Conservation (phyloP, 1,140 invertebrate species). For the Chelonus insularis region DNA sequence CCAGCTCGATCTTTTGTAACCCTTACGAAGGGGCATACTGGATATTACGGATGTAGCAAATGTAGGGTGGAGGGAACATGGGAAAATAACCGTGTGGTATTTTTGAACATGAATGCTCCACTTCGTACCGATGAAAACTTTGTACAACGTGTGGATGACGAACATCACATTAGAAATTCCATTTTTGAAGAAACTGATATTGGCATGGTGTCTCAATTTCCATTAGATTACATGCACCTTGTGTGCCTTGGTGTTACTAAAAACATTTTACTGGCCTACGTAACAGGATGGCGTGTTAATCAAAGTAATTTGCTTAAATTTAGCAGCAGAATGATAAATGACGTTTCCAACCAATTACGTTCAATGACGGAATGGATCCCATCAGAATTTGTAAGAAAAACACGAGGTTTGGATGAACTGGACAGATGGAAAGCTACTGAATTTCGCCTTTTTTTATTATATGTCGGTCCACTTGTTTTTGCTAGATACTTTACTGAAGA, state of each 20-base stretch:
- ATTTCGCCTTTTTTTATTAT: slow-evolving; percentile 49
- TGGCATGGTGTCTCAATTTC: slow-evolving; percentile 32
- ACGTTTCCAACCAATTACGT: not conserved
- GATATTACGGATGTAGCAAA: slow-evolving; percentile 22
- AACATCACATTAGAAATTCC: slow-evolving; percentile 13
- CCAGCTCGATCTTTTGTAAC: slow-evolving; percentile 26
- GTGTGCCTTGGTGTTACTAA: slow-evolving; percentile 13
- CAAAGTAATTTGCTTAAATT: not conserved
- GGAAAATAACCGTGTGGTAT: slow-evolving; percentile 9
- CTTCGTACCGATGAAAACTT: slow-evolving; percentile 19
- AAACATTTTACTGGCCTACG: slow-evolving; percentile 23
- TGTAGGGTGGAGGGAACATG: slow-evolving; percentile 20
- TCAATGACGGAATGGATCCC: slow-evolving; percentile 27
- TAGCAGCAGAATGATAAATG: not conserved
- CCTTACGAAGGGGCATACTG: slow-evolving; percentile 22
- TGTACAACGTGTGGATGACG: not conserved
- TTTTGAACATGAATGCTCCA: slow-evolving; percentile 12
- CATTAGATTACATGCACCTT: slow-evolving; percentile 37
- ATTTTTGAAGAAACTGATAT: slow-evolving; percentile 23
- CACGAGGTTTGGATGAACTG: slow-evolving; percentile 33
- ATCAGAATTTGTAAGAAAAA: slow-evolving; percentile 38
- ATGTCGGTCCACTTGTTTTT: slow-evolving; percentile 49
- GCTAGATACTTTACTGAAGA: slow-evolving; percentile 34
- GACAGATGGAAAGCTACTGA: slow-evolving; percentile 44
- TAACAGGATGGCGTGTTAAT: too few species aligned